These are phyloP conservation scores for Prunella strophiata DNA, from an alignment of 2,797 vertebrate genomes.

Conservation along the genomic window DNA sequence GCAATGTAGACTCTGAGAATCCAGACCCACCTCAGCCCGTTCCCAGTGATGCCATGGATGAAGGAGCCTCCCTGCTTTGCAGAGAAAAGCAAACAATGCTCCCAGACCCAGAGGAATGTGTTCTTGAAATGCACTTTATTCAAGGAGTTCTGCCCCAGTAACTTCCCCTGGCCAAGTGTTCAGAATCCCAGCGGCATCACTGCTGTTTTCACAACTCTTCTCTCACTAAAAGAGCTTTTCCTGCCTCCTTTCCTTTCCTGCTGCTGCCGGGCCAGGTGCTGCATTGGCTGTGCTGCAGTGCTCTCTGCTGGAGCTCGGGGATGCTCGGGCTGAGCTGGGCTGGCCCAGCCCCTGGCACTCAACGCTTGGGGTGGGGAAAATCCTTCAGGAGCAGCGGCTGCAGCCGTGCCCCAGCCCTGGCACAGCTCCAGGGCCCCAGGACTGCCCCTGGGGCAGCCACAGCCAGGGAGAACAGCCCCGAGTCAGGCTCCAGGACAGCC, in stretches of 20 bases:
- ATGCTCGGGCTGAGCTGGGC: not conserved
- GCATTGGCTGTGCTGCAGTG: constrained; percentile 46
- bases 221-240: rapidly evolving
- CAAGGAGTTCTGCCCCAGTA: not conserved
- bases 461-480: too few species aligned
- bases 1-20: rapidly evolving
- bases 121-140: not conserved
- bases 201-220: rapidly evolving
- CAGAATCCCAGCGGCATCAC: not conserved
- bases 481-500: not conserved
- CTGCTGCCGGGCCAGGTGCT: rapidly evolving
- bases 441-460: not conserved
- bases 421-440: not conserved
- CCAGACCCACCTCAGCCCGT: not conserved
- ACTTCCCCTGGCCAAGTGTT: not conserved
- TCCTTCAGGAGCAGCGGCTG: not conserved
- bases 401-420: too few species aligned
- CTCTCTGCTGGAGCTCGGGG: constrained; percentile 49
- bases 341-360: not conserved
- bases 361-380: rapidly evolving
- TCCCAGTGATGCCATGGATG: rapidly evolving
- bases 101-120: not conserved
- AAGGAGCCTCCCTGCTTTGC: not conserved
- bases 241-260: rapidly evolving
- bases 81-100: not conserved